These are phyloP conservation scores for Formicarius rufipectus DNA, from an alignment of 2,113 vertebrate species.

Conservation along the genomic window DNA sequence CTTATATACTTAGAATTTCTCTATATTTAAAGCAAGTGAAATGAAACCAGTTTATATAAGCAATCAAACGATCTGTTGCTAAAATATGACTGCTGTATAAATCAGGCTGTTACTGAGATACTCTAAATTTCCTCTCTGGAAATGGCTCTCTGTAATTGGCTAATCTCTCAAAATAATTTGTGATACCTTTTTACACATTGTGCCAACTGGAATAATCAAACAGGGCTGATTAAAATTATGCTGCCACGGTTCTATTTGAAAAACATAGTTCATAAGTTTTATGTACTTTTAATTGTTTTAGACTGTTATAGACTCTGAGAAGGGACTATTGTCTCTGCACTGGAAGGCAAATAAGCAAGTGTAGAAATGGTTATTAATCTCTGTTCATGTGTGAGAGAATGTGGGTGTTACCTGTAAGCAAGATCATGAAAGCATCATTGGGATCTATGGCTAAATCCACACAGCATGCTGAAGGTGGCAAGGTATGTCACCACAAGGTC, in stretches of 20 bases:
- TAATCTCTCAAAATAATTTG: constrained; percentile 62
- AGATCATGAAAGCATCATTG: background rate
- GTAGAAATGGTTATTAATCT: background rate
- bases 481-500: background rate
- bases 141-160: constrained; percentile 39
- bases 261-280: background rate
- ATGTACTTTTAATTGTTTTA: background rate
- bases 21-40: constrained; percentile 5
- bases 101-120: constrained; percentile 29
- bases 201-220: constrained; percentile 42
- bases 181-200: constrained; percentile 8
- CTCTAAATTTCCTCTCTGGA: constrained; percentile 41
- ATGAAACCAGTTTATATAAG: constrained; percentile 21
- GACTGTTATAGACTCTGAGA: background rate
- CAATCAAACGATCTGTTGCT: background rate
- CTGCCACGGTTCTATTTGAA: background rate
- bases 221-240: background rate
- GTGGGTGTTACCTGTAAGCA: background rate
- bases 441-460: background rate
- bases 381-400: background rate
- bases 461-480: background rate
- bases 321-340: background rate
- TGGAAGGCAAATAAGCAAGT: background rate
- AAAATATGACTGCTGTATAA: constrained; percentile 39
- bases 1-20: background rate